Percentiles rank a stretch among this genome's conserved stretches.
Evolutionary conservation across 1,140 invertebrate species (phyloP).

Genomic region (Trypoxylus dichotomus): DNA sequence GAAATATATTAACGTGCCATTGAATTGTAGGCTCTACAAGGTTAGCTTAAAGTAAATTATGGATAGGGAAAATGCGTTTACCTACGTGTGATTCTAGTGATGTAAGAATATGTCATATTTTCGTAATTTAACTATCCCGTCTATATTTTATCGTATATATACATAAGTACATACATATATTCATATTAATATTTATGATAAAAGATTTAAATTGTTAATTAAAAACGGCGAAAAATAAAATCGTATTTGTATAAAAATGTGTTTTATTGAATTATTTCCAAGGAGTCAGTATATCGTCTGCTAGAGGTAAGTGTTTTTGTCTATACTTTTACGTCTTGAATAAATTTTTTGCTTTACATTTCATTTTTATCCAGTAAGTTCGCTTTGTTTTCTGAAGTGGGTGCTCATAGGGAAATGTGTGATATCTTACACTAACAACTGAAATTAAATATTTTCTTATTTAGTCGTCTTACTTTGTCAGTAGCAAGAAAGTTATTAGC

Average conservation of each 20-base stretch:
- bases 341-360: too few relatives aligned
- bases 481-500: too few relatives aligned
- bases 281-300: neutral
- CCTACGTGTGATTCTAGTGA: constrained; percentile 20
- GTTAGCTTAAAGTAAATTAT: neutral
- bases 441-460: too few relatives aligned
- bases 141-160: constrained; percentile 11
- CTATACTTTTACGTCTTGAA: too few relatives aligned
- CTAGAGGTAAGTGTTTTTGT: neutral
- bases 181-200: constrained; percentile 24
- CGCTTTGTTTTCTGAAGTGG: neutral
- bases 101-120: constrained; percentile 22
- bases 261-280: neutral
- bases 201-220: constrained; percentile 19
- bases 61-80: constrained; percentile 18
- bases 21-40: neutral
- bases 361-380: neutral
- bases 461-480: too few relatives aligned
- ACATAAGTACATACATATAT: neutral
- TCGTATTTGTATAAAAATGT: neutral
- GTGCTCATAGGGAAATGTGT: too few relatives aligned
- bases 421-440: too few relatives aligned
- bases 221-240: constrained; percentile 11
- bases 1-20: constrained; percentile 1
- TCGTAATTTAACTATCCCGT: constrained; percentile 12